Base-by-base conservation (phyloP, 2,888 invertebrate genomes). In the Hyposoter dolosus region DNA sequence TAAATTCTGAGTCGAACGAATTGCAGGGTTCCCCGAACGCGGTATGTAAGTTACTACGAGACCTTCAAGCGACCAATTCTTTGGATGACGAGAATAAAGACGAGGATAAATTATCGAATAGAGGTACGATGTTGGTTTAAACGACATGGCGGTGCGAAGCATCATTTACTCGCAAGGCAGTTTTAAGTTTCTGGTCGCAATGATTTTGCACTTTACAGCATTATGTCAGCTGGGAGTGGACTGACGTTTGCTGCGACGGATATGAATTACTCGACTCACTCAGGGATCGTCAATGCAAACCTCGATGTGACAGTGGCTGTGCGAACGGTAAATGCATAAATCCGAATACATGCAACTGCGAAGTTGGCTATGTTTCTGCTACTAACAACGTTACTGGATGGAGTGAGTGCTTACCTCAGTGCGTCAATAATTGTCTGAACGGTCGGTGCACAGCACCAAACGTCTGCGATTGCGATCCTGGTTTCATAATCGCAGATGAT, bases 381-480 rank as follows among this genome's bases (percentile, higher is more conserved):
- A 23, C 17, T 15, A 28, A 23, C 19, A 69, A 53, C 19, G n/a
- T n/a, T 0, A 32, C 53, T 19, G 19, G 35, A 53, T 72, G 0
- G 4, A 35, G n/a, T 19, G 40, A 53, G 23, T 72, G 72, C 53
- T n/a, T 53, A 53, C 72, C 72, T 35, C 1, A 15, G 10, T 72
- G 72, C 35, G 15, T 19, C 6, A 56, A 12, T 53, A 23, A 40
- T 56, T 72, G 72, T 23, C 40, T 4, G 3, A 19, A 56, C 19
- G 72, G 72, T 56, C n/a, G 35, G 40, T 72, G 72, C 56, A 19
- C 5, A 53, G 56, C 32, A 40, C 72, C 72, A n/a, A 56, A 56
- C 9, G 40, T 72, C 40, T 72, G 72, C 10, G n/a, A 35, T 72
- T 72, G 72, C 23, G 19, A 72, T 56, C 6, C 6, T 56, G 72